Evolutionary conservation across 2,113 vertebrate species (phyloP).

Genomic region (Clupea harengus): DNA sequence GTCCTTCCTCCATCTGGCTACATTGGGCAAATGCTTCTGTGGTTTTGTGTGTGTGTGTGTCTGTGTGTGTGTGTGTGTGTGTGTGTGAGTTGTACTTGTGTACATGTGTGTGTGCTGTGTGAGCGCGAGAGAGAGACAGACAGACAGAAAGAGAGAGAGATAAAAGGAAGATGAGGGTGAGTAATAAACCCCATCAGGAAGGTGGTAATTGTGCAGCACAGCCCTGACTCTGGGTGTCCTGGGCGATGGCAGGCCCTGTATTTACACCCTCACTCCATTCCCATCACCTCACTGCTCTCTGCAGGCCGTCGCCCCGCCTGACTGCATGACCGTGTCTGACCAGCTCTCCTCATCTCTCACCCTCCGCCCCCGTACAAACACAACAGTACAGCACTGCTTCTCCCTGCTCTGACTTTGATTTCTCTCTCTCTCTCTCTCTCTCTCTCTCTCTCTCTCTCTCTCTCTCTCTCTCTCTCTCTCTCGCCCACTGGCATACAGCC

Average conservation of each 20-base stretch:
- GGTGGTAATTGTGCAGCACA: slow-evolving; percentile 43
- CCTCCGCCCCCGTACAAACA: background rate
- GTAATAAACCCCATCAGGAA: slow-evolving; percentile 28
- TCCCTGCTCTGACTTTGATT: background rate
- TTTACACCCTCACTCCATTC: slow-evolving; percentile 20
- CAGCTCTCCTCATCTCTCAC: background rate
- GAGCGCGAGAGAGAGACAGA: background rate
- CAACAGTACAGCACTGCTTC: background rate
- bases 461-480: background rate
- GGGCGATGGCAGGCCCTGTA: background rate
- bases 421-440: background rate
- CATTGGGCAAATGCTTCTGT: background rate
- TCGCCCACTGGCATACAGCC: background rate
- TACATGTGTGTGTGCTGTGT: background rate
- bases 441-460: background rate
- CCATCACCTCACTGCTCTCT: slow-evolving; percentile 58
- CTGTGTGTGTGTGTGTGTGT: background rate
- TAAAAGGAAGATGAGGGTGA: background rate
- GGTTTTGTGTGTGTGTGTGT: background rate
- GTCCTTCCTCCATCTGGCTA: slow-evolving; percentile 33
- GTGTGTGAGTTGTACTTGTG: background rate
- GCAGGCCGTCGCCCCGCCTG: slow-evolving; percentile 41
- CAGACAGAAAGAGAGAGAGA: background rate
- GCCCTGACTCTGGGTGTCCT: slow-evolving; percentile 38
- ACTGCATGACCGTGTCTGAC: slow-evolving; percentile 16